Evolutionary conservation across 2,888 invertebrate species (phyloP).

Genomic region (Iselma pallidipennis): DNA sequence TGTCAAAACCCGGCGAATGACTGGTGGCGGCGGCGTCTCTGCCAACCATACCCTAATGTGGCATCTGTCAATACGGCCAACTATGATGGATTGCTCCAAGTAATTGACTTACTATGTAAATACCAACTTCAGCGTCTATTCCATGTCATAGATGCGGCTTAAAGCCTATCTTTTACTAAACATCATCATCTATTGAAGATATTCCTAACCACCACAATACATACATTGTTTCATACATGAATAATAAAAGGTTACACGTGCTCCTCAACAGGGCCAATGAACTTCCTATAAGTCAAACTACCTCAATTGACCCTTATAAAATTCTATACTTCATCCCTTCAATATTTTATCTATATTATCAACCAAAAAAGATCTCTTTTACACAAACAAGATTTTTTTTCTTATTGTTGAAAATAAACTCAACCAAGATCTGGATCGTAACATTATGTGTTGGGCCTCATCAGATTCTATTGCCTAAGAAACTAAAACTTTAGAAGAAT

Average conservation of each 20-base stretch:
- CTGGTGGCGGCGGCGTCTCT: neutral
- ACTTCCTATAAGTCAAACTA: neutral
- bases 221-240: neutral
- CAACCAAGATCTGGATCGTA: neutral
- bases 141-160: conserved; percentile 7
- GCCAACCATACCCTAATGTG: neutral
- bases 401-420: neutral
- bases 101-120: conserved; percentile 39
- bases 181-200: neutral
- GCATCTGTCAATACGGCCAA: conserved; percentile 24
- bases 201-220: neutral
- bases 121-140: conserved; percentile 15
- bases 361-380: neutral
- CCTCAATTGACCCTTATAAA: neutral
- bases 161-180: neutral
- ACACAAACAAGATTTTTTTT: too few species aligned
- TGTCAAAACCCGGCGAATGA: neutral
- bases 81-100: conserved; percentile 33
- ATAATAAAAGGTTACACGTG: neutral
- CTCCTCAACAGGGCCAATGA: neutral
- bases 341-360: neutral
- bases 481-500: conserved; percentile 14
- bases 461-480: neutral
- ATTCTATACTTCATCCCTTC: neutral
- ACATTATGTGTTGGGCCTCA: neutral